Evolutionary conservation across 1,140 invertebrate species (phyloP), one percentile per base, ranked within the genome.

Genomic region (Helicoverpa zea): DNA sequence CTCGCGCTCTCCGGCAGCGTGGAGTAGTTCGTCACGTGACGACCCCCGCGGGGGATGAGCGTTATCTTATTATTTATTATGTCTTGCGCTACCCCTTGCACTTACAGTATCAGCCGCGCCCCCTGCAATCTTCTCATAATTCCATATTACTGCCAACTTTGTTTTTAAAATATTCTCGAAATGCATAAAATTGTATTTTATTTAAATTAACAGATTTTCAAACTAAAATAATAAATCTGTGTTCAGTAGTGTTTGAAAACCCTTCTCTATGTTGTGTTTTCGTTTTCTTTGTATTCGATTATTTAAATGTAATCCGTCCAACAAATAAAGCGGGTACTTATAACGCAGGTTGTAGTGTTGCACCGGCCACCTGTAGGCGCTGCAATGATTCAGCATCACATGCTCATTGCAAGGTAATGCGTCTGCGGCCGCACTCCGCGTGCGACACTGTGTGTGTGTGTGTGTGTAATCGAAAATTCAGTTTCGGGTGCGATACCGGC

Each of bases 51-150:
- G 61, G 56, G 56, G 73, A 75, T 61, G 18, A 61, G 13, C 18
- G 29, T 73, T 73, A 73, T 73, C 70, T 73, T 73, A 73, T 56
- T 73, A 59, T 75, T 59, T 75, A 61, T 61, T 18, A 75, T 59
- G 56, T 75, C 35, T 47, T 61, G 14, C 59, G 35, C 56, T 61
- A 75, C 54, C 73, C 73, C 35, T 58, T 61, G 73, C 73, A 75
- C 52, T 75, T 74, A 74, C 23, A 49, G n/a, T 16, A 47, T 64
- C 73, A 49, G 14, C 54, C 56, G 70, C 13, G 29, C 13, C 56
- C 73, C 52, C 35, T 58, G 14, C 58, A 51, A 43, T n/a, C 16
- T 2, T 10, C 73, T 59, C 59, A 75, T 75, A 43, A 75, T 75
- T 54, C 56, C n/a, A 43, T 43, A 75, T 58, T 73, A 56, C 29